Evolutionary conservation across 1,140 invertebrate species (phyloP).

Genomic region (Hypothenemus hampei): DNA sequence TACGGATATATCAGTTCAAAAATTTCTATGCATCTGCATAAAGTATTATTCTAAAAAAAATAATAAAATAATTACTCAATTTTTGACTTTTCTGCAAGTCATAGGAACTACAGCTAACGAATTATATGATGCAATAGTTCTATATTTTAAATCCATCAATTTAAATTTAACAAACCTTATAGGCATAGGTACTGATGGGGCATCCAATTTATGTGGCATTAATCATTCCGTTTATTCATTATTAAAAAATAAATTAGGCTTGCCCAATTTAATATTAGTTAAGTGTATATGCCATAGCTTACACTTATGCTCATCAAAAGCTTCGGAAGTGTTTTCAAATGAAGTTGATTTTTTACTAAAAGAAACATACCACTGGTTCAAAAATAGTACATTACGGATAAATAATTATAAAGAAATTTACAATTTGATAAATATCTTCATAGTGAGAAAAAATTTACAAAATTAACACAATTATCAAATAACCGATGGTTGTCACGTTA

Average conservation of each 20-base stretch:
- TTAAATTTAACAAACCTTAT: slow-evolving; percentile 6
- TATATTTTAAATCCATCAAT: not conserved
- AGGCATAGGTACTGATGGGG: slow-evolving; percentile 5
- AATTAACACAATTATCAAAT: slow-evolving; percentile 2
- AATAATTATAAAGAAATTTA: slow-evolving; percentile 10
- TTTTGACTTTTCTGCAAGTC: slow-evolving; percentile 4
- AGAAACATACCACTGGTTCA: slow-evolving; percentile 13
- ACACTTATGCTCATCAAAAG: slow-evolving; percentile 6
- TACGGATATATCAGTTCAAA: slow-evolving; percentile 6
- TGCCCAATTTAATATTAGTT: slow-evolving; percentile 4
- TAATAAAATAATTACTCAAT: slow-evolving; percentile 4
- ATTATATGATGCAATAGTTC: not conserved
- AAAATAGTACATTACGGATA: not conserved
- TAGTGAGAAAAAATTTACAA: not conserved
- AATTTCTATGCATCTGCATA: slow-evolving; percentile 6
- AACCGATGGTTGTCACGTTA: slow-evolving; percentile 4
- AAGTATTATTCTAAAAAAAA: slow-evolving; percentile 6
- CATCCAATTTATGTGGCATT: slow-evolving; percentile 5
- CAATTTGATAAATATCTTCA: slow-evolving; percentile 9
- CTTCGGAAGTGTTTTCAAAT: slow-evolving; percentile 9
- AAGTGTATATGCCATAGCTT: slow-evolving; percentile 15
- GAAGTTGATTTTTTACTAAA: slow-evolving; percentile 10
- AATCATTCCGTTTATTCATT: slow-evolving; percentile 5
- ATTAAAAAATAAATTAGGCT: slow-evolving; percentile 6
- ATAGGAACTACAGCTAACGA: not conserved